Evolutionary conservation across 2,888 invertebrate species (phyloP).

Genomic region (Ochlodes sylvanus): DNA sequence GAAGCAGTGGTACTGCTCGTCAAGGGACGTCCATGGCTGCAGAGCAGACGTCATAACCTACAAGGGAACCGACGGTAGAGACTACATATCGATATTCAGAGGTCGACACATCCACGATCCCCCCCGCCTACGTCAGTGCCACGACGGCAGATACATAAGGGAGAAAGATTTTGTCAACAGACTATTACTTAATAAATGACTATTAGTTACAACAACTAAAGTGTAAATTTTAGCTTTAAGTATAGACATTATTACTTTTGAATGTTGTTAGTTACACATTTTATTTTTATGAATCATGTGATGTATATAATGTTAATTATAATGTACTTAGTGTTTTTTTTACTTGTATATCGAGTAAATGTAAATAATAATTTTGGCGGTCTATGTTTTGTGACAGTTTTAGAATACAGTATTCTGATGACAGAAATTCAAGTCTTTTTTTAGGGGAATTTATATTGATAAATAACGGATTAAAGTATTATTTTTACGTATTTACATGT

Average conservation of each 20-base stretch:
- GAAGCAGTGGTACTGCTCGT: constrained; percentile 81
- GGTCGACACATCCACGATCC: constrained; percentile 76
- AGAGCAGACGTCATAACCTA: constrained; percentile 79
- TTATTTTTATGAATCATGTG: constrained; percentile 56
- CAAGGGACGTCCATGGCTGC: constrained; percentile 76
- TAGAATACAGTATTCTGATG: constrained; percentile 78
- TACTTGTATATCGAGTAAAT: constrained; percentile 63
- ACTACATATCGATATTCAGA: constrained; percentile 79
- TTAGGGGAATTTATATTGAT: constrained; percentile 23
- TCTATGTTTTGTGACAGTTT: constrained; percentile 66
- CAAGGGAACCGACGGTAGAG: constrained; percentile 71
- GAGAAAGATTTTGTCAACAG: constrained; percentile 51
- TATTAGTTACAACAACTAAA: constrained; percentile 13
- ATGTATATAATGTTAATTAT: constrained; percentile 52
- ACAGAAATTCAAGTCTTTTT: constrained; percentile 41
- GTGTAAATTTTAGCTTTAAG: constrained; percentile 34
- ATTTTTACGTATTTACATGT: neutral
- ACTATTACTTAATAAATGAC: constrained; percentile 33
- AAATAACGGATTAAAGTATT: constrained; percentile 3
- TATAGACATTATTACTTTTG: constrained; percentile 33
- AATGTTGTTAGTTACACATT: constrained; percentile 36
- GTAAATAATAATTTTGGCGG: constrained; percentile 52
- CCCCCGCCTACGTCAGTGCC: constrained; percentile 73
- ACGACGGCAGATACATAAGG: constrained; percentile 77
- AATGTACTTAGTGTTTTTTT: constrained; percentile 40